These are phyloP conservation scores for Conus canariensis DNA, from an alignment of 2,888 invertebrate species.

Conservation along the genomic window DNA sequence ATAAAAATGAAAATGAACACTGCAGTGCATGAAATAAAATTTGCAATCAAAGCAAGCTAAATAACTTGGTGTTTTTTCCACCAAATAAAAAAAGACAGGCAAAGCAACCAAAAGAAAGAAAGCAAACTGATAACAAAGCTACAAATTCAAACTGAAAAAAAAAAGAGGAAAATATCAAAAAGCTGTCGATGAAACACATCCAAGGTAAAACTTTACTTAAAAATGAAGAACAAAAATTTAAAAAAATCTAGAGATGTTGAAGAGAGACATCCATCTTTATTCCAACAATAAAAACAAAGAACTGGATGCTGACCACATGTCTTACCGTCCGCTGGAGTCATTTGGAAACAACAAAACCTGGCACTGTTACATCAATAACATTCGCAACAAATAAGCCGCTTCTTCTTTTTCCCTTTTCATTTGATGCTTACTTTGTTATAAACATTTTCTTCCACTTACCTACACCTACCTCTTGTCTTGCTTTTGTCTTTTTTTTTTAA, in stretches of 20 bases:
- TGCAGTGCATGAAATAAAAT: neutral
- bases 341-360: constrained; percentile 29
- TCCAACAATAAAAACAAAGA: neutral
- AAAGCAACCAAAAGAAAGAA: neutral
- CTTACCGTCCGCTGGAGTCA: constrained; percentile 17
- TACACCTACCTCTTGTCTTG: too few relatives aligned
- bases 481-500: too few relatives aligned
- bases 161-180: neutral
- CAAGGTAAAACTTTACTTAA: neutral
- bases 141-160: neutral
- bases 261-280: neutral
- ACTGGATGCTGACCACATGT: neutral
- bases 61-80: neutral
- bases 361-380: neutral
- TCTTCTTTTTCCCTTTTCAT: too few relatives aligned
- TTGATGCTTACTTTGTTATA: too few relatives aligned
- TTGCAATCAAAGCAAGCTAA: neutral
- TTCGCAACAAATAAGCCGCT: neutral
- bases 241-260: neutral
- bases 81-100: neutral
- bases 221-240: neutral
- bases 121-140: neutral
- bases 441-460: too few relatives aligned
- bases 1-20: neutral
- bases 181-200: neutral